These are phyloP conservation scores for Stichodactyla mertensii DNA, from an alignment of 64 coral and sea anemone genomes.

Conservation along the genomic window DNA sequence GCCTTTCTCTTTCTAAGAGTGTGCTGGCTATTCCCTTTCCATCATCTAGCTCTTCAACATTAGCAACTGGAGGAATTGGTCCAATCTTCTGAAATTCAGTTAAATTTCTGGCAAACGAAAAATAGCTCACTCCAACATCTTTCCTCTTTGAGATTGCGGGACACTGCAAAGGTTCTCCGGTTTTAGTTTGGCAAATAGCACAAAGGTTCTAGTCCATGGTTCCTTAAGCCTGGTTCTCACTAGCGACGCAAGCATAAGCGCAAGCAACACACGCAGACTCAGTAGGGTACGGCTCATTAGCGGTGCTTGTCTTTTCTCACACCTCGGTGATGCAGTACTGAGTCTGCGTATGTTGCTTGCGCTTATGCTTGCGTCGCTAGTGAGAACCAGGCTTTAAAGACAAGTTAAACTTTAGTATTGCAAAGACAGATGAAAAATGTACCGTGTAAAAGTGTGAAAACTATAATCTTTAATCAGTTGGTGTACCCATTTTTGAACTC, in stretches of 20 bases:
- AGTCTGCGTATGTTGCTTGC: too few relatives aligned
- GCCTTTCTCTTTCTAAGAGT: constrained; percentile 20
- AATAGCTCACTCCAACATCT: constrained; percentile 36
- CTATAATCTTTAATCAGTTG: too few relatives aligned
- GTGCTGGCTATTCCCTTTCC: constrained; percentile 26
- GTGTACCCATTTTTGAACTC: neutral
- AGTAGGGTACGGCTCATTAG: too few relatives aligned
- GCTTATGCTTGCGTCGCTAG: too few relatives aligned
- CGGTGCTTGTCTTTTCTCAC: too few relatives aligned
- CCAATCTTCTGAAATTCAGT: constrained; percentile 27
- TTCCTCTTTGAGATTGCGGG: constrained; percentile 35
- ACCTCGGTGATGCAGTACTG: too few relatives aligned
- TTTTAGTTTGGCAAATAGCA: constrained; percentile 35
- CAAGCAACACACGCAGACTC: too few relatives aligned
- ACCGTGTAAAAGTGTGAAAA: neutral
- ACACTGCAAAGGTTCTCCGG: constrained; percentile 10
- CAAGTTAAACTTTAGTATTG: neutral
- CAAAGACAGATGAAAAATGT: neutral
- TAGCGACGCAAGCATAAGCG: too few relatives aligned
- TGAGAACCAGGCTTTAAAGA: too few relatives aligned
- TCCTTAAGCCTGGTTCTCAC: too few relatives aligned
- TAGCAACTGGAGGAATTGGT: neutral
- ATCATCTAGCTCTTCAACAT: constrained; percentile 26
- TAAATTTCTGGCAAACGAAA: constrained; percentile 37
- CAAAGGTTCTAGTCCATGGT: constrained; percentile 25